A percentile compares a stretch with the other conserved stretches of the same genome.
These are phyloP conservation scores for Mythimna vitellina DNA, from an alignment of 2,888 invertebrate species.

Conservation along the genomic window DNA sequence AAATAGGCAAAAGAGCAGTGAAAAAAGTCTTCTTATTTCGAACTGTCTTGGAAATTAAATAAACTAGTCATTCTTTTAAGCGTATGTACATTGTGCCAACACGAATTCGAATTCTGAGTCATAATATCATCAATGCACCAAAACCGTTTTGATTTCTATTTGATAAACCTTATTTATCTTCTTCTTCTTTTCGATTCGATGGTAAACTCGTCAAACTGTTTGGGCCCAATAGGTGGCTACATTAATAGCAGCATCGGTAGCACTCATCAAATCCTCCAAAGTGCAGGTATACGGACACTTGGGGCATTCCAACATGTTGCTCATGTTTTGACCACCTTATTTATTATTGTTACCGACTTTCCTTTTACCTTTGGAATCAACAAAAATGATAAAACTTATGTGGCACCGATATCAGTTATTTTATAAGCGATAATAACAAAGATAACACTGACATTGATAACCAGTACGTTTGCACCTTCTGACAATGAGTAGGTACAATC, in stretches of 20 bases:
- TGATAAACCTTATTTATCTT: too few species aligned
- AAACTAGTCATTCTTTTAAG: too few species aligned
- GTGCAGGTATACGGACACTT: too few species aligned
- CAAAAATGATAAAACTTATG: neutral
- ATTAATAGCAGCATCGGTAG: too few species aligned
- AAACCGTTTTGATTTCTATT: too few species aligned
- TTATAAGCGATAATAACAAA: constrained; percentile 9
- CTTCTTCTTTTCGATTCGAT: too few species aligned
- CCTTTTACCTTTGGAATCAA: neutral
- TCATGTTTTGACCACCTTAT: too few species aligned
- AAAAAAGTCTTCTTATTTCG: neutral
- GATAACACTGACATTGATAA: neutral
- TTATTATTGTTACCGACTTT: neutral
- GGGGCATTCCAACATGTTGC: too few species aligned
- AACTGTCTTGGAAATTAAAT: neutral
- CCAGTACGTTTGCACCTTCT: neutral
- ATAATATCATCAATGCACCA: constrained; percentile 2
- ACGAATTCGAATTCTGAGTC: neutral
- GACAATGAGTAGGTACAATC: neutral
- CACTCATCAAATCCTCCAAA: too few species aligned
- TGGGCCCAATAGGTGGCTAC: too few species aligned
- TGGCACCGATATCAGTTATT: constrained; percentile 10
- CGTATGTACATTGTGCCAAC: neutral
- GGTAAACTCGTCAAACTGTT: too few species aligned
- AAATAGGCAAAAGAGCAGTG: neutral